Evolutionary conservation across 2,888 invertebrate genomes (phyloP), one percentile per base, ranked within the genome.

Genomic region (Pterobdella sp.): DNA sequence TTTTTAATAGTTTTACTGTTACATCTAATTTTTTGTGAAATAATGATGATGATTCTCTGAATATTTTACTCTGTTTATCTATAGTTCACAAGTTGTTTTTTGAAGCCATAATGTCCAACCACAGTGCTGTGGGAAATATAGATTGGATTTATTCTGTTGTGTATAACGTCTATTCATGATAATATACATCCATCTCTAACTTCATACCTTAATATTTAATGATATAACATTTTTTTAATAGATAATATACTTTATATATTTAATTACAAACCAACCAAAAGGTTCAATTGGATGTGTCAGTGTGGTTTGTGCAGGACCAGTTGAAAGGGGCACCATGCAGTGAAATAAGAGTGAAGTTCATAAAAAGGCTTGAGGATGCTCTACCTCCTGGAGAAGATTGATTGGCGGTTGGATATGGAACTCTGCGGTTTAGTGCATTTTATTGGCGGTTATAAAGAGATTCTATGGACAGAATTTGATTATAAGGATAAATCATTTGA

Each of bases 341-440:
- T 31, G 98, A 98, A 86, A 86, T 99, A 31, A 87, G 94, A 80
- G 90, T 98, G 1, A 94, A 95, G 83, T 97, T 94, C 84, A 90
- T 95, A 76, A 90, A 94, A 82, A 88, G 93, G 83, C 86, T 98
- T 81, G 96, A 97, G 86, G 98, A 98, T 85, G 94, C 95, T 0
- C 91, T 97, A 79, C 97, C 98, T 14, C 94, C 94, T 60, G 97
- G 98, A 32, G 98, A 98, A 86, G 97, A 98, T 85, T 96, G 68
- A 75, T 37, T 18, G 69, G 32, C n/a, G n/a, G n/a, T n/a, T n/a
- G n/a, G n/a, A n/a, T n/a, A n/a, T n/a, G n/a, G n/a, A n/a, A n/a
- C n/a, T n/a, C n/a, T n/a, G n/a, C n/a, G n/a, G n/a, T n/a, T n/a
- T n/a, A n/a, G n/a, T n/a, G n/a, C n/a, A n/a, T n/a, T n/a, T n/a